Evolutionary conservation across 2,888 invertebrate genomes (phyloP).

Genomic region (Torymus auratus): DNA sequence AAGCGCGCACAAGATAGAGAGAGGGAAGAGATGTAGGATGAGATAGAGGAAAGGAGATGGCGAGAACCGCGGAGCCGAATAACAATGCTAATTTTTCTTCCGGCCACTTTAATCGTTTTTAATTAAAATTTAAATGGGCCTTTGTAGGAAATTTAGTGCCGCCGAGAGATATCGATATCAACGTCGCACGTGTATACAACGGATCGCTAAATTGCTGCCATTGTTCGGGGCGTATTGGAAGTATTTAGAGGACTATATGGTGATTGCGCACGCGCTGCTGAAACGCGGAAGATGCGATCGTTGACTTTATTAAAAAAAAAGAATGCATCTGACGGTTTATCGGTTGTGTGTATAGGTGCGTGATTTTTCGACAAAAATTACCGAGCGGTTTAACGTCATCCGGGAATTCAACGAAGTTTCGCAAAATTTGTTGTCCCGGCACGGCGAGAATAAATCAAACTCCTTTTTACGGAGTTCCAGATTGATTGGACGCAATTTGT

Average conservation of each 20-base stretch:
- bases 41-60: not conserved
- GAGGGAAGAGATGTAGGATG: not conserved
- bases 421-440: too few species aligned
- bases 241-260: not conserved
- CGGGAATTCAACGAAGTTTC: too few species aligned
- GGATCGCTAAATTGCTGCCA: slow-evolving; percentile 17
- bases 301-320: too few species aligned
- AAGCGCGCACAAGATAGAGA: slow-evolving; percentile 5
- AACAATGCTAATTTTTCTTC: slow-evolving; percentile 54
- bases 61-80: slow-evolving; percentile 7
- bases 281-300: too few species aligned
- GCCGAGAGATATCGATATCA: slow-evolving; percentile 44
- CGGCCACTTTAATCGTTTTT: slow-evolving; percentile 44
- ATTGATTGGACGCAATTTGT: too few species aligned
- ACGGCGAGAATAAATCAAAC: not conserved
- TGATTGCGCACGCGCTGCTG: too few species aligned
- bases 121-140: slow-evolving; percentile 56
- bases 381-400: too few species aligned
- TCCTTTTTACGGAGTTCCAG: too few species aligned
- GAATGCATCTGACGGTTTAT: too few species aligned
- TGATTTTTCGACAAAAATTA: not conserved
- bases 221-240: slow-evolving; percentile 33
- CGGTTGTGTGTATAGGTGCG: too few species aligned
- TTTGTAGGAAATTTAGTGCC: slow-evolving; percentile 19
- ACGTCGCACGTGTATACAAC: not conserved